These are phyloP conservation scores for Cecidostiba fungosa DNA, from an alignment of 2,888 invertebrate species.

Conservation along the genomic window DNA sequence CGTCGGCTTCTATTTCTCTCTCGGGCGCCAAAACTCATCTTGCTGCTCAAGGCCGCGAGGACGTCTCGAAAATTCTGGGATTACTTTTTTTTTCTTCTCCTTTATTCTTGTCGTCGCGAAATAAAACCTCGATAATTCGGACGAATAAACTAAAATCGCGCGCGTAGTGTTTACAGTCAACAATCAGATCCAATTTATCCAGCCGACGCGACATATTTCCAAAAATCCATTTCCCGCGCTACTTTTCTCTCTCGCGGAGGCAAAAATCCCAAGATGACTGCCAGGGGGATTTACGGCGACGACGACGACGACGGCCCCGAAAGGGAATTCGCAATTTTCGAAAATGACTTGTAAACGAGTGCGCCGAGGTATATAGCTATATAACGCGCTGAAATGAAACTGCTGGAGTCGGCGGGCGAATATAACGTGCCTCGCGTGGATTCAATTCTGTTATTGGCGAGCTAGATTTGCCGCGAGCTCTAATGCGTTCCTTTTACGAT, in stretches of 20 bases:
- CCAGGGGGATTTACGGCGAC: constrained; percentile 38
- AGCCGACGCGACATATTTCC: background rate
- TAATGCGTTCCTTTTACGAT: constrained; percentile 56
- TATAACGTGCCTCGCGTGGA: constrained; percentile 59
- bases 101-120: background rate
- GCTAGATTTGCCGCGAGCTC: constrained; percentile 49
- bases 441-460: constrained; percentile 62
- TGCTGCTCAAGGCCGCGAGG: constrained; percentile 34
- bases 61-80: constrained; percentile 49
- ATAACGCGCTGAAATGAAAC: constrained; percentile 54
- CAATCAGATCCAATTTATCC: background rate
- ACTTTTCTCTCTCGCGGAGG: background rate
- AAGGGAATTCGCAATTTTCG: constrained; percentile 61
- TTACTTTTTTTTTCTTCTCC: constrained; percentile 49
- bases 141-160: background rate
- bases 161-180: background rate
- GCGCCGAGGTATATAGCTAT: background rate
- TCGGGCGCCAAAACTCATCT: constrained; percentile 46
- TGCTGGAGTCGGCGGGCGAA: constrained; percentile 20
- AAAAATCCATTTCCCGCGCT: background rate
- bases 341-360: constrained; percentile 62
- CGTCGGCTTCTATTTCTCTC: constrained; percentile 33
- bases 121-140: background rate
- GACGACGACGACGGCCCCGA: constrained; percentile 7
- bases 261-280: constrained; percentile 43